Base-by-base conservation (phyloP, 2,797 vertebrate species). In the Antrozous pallidus region DNA sequence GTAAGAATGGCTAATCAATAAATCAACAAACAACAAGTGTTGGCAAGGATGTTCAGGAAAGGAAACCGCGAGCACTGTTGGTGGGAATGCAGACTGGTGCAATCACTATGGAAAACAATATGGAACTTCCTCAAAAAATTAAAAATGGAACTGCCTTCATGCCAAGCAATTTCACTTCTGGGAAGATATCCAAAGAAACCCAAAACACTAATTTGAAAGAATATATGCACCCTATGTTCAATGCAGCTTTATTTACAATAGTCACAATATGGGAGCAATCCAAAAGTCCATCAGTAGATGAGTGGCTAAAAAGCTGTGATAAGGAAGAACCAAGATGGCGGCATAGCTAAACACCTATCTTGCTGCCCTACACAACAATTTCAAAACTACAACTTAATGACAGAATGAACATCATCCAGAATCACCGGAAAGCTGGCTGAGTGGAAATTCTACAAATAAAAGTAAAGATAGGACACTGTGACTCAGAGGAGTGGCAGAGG, bases 21-120 rank as follows among this genome's bases (percentile, higher is more conserved):
- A 36, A 26, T 77, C n/a, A 36, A 36, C 47, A 36, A 49, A n/a
- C 20, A 8, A 22, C 20, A 9, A 33, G 74, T 26, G 13, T 26
- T 17, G 33, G n/a, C n/a, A 4, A 24, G 49, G 74, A 54, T 26
- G 11, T 24, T n/a, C 6, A n/a, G 74, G 24, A 36, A 51, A 51
- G n/a, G 47, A 51, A 14, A 6, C n/a, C 18, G 54, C 0, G 4
- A 14, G 7, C 33, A 54, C n/a, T 16, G 12, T 3, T 9, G 33
- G n/a, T 36, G 47, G 74, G 74, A 54, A 77, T 10, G 74, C 49
- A 54, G 74, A 77, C 20, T 9, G 20, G 49, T 77, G 74, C n/a
- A 26, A 6, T 7, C 74, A 54, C 49, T 26, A 6, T 36, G 47
- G 73, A 36, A 33, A 75, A 14, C 73, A 51, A 49, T 75, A 20